A percentile compares a stretch with the other conserved stretches of the same genome.
phyloP scores from a whole-genome alignment of 2,113 vertebrate genomes.

The Callipepla squamata region DNA sequence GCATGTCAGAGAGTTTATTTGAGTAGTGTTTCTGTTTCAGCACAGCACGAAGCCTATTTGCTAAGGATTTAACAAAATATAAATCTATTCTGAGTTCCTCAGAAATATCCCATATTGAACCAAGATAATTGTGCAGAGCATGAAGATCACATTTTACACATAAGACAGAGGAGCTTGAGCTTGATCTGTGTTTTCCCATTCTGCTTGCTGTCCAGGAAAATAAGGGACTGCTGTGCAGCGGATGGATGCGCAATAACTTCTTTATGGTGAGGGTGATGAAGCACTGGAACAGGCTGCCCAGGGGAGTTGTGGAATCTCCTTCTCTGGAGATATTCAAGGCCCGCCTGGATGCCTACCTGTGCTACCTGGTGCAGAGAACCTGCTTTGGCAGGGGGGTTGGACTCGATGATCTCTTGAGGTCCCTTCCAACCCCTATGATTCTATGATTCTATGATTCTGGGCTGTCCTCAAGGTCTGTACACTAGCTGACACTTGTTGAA shows the following conservation, averaged over 20 bases:
- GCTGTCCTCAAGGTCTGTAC: not conserved
- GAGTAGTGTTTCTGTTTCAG: not conserved
- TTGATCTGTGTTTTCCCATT: not conserved
- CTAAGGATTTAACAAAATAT: not conserved
- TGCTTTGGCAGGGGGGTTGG: no score
- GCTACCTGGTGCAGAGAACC: no score
- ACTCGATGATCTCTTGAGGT: no score
- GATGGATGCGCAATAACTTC: no score
- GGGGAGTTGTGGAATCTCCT: no score
- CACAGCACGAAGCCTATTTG: not conserved
- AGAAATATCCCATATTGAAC: not conserved
- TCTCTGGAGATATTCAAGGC: no score
- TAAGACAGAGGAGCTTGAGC: accelerated
- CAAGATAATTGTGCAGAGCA: not conserved
- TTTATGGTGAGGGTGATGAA: no score
- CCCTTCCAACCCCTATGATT: no score
- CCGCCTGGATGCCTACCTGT: no score
- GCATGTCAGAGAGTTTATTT: not conserved
- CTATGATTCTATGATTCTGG: no score
- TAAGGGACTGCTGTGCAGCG: not conserved
- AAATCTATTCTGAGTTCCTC: not conserved
- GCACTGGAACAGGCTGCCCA: no score
- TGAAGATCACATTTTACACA: not conserved
- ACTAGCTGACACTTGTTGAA: not conserved
- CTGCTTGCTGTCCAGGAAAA: not conserved